phyloP scores from a whole-genome alignment of 2,113 vertebrate genomes.

The Scophthalmus maximus region DNA sequence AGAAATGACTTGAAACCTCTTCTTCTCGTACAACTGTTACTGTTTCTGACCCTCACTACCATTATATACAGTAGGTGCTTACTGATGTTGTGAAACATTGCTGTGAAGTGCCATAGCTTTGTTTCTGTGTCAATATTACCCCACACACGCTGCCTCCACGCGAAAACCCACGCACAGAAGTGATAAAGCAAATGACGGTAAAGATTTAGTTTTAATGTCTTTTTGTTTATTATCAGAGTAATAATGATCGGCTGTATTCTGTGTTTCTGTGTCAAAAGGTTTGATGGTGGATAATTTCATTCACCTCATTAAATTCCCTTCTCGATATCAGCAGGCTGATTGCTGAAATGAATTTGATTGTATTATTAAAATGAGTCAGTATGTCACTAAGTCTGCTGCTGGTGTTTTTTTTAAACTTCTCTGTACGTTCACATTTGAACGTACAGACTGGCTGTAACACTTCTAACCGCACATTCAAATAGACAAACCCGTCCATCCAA shows the following conservation, averaged over 20 bases:
- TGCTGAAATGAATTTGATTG: slow-evolving; percentile 72
- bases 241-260: slow-evolving; percentile 28
- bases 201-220: slow-evolving; percentile 20
- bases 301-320: slow-evolving; percentile 41
- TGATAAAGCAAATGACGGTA: slow-evolving; percentile 44
- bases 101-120: slow-evolving; percentile 48
- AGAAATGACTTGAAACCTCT: slow-evolving; percentile 46
- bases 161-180: slow-evolving; percentile 52
- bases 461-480: neutral
- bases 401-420: neutral
- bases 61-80: slow-evolving; percentile 41
- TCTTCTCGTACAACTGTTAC: slow-evolving; percentile 28
- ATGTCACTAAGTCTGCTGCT: slow-evolving; percentile 28
- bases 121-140: slow-evolving; percentile 53
- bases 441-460: neutral
- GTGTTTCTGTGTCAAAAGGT: slow-evolving; percentile 30
- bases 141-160: slow-evolving; percentile 64
- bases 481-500: slow-evolving; percentile 11
- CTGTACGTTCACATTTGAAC: too few species aligned
- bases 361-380: slow-evolving; percentile 72
- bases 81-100: slow-evolving; percentile 49
- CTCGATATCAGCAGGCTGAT: slow-evolving; percentile 56
- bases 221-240: slow-evolving; percentile 18
- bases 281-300: slow-evolving; percentile 38
- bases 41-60: slow-evolving; percentile 44